Conservation (phyloP, 2,797 vertebrate species). For the Enoplosus armatus region DNA sequence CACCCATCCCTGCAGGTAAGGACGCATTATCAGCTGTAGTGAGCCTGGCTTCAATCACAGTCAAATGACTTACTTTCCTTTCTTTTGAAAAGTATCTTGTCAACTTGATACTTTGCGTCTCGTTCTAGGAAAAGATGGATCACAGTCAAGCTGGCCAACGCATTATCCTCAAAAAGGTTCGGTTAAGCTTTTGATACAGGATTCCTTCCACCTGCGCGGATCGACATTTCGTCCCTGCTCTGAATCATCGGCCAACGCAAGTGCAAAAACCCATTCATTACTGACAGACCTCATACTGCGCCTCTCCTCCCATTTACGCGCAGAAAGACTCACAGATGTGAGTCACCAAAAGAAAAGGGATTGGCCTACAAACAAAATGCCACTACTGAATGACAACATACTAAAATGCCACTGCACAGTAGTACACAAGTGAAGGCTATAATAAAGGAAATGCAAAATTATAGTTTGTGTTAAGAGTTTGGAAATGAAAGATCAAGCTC, state of each 20-base stretch:
- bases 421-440: not conserved
- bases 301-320: not conserved
- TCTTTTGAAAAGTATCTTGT: not conserved
- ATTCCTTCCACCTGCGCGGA: not conserved
- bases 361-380: not conserved
- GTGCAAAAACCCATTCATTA: not conserved
- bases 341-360: conserved; percentile 33
- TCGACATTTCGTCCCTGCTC: not conserved
- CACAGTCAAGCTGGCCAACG: not conserved
- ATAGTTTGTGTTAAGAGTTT: not conserved
- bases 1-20: not conserved
- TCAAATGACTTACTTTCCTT: not conserved
- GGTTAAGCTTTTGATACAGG: not conserved
- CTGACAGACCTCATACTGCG: conserved; percentile 24
- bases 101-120: not conserved
- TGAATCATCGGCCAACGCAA: not conserved
- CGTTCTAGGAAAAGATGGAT: not conserved
- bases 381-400: conserved; percentile 4
- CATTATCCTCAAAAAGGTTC: not conserved
- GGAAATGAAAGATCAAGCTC: too few relatives aligned
- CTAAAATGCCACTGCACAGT: not conserved
- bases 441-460: not conserved
- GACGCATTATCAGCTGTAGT: not conserved
- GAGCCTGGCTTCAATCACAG: not conserved
- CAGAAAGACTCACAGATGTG: conserved; percentile 28